Conservation (phyloP, 2,888 invertebrate species). For the Cylindroiulus punctatus region DNA sequence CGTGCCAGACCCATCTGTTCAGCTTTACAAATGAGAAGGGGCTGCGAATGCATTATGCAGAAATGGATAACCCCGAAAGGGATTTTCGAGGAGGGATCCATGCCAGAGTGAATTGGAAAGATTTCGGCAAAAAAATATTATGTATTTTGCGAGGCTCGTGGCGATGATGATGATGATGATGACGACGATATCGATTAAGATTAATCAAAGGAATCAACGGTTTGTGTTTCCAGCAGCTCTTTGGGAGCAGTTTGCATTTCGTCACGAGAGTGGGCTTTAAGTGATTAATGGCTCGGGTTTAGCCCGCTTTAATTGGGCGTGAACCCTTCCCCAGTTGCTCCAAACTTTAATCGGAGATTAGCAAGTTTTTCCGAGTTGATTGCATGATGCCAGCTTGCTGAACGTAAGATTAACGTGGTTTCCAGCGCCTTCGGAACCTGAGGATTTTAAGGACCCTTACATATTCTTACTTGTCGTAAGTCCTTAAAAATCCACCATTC, state of each 20-base stretch:
- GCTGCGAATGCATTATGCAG: constrained; percentile 53
- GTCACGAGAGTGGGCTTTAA: constrained; percentile 27
- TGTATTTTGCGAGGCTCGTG: constrained; percentile 32
- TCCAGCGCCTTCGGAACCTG: no score
- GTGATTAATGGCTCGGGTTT: constrained; percentile 7
- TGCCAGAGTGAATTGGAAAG: constrained; percentile 23
- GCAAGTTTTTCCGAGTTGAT: no score
- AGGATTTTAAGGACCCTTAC: no score
- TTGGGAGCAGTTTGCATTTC: constrained; percentile 33
- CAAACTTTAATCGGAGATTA: no score
- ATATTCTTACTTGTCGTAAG: no score
- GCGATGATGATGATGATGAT: constrained; percentile 50
- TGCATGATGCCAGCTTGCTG: no score
- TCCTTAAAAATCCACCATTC: no score
- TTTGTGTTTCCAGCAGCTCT: constrained; percentile 29
- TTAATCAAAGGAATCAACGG: constrained; percentile 46
- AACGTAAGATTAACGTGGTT: no score
- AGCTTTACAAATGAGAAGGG: constrained; percentile 63
- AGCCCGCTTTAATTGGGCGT: constrained; percentile 10
- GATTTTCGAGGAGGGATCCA: constrained; percentile 18
- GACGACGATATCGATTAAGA: constrained; percentile 49
- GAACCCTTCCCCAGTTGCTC: background rate
- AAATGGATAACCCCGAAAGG: constrained; percentile 48
- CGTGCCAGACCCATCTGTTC: constrained; percentile 55
- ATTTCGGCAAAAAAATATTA: background rate